Evolutionary conservation across 2,888 invertebrate genomes (phyloP), one percentile per base, ranked within the genome.

Genomic region (Heliconius cydno): DNA sequence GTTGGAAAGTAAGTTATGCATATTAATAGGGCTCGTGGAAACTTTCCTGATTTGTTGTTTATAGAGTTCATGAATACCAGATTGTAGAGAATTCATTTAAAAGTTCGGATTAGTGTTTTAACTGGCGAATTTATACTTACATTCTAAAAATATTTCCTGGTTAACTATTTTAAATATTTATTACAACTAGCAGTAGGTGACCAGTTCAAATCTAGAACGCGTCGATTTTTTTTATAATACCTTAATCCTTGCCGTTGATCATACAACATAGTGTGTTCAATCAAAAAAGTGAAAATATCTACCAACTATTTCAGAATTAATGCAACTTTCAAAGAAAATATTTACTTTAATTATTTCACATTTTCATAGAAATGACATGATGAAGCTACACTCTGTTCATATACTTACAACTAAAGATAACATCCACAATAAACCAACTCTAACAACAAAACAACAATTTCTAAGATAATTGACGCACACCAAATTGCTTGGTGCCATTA

Each of bases 1-100:
- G 25, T 38, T 73, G 66, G 78, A 73, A 73, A 78, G 66, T 46
- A 34, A 73, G 66, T 72, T 52, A 73, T 78, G 77, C 72, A 78
- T 78, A 66, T 52, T 78, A 78, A 78, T 57, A 71, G 30, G 25
- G 66, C 52, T 34, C n/a, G 65, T 63, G 77, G 52, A 73, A 78
- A 78, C 66, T 73, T 65, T 65, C 38, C 25, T 52, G 52, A 52
- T 66, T 19, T 57, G 52, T 65, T 66, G 25, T 72, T 72, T 34
- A 34, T 66, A 25, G n/a, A 65, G 38, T 70, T n/a, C 30, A 66
- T 72, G 46, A 30, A 66, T 72, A 72, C 72, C 30, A 22, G 52
- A 52, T 28, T 57, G 19, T 52, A 30, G 25, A 30, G 28, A 52
- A 15, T 52, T n/a, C 12, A 72, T 30, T 30, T n/a, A 5, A 52